Evolutionary conservation across 2,797 vertebrate genomes (phyloP).

Genomic region (Etheostoma perlongum): DNA sequence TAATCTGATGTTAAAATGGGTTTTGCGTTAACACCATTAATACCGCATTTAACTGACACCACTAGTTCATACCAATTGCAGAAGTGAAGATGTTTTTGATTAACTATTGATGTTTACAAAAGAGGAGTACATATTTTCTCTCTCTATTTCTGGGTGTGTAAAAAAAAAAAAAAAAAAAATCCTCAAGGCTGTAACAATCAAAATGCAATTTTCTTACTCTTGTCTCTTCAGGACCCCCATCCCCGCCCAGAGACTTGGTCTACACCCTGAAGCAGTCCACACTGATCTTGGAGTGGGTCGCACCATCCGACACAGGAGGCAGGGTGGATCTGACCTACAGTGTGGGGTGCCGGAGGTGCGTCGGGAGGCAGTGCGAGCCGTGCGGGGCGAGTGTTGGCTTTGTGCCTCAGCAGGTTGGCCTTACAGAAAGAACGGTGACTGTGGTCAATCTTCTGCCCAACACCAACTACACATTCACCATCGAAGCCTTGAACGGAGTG

Average conservation of each 20-base stretch:
- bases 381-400: conserved; percentile 91
- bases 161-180: not conserved
- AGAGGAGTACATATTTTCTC: not conserved
- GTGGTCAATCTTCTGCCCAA: conserved; percentile 92
- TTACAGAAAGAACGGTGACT: conserved; percentile 89
- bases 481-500: conserved; percentile 92
- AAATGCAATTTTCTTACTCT: not conserved
- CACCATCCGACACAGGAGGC: conserved; percentile 88
- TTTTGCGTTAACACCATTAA: no score
- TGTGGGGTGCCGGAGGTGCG: conserved; percentile 89
- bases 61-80: not conserved
- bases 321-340: conserved; percentile 91
- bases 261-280: conserved; percentile 92
- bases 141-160: not conserved
- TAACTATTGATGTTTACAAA: conserved; percentile 5
- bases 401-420: conserved; percentile 91
- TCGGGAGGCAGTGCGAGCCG: conserved; percentile 82
- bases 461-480: conserved; percentile 92
- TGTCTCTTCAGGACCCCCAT: conserved; percentile 88
- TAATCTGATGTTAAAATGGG: no score
- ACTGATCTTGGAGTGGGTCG: conserved; percentile 89
- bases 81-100: conserved; percentile 9
- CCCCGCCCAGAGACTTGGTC: conserved; percentile 89
- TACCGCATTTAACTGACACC: no score
- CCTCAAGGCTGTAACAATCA: not conserved